These are phyloP conservation scores for Umimayanthus chanpuru DNA, from an alignment of 92 coral and sea anemone species.

Conservation along the genomic window DNA sequence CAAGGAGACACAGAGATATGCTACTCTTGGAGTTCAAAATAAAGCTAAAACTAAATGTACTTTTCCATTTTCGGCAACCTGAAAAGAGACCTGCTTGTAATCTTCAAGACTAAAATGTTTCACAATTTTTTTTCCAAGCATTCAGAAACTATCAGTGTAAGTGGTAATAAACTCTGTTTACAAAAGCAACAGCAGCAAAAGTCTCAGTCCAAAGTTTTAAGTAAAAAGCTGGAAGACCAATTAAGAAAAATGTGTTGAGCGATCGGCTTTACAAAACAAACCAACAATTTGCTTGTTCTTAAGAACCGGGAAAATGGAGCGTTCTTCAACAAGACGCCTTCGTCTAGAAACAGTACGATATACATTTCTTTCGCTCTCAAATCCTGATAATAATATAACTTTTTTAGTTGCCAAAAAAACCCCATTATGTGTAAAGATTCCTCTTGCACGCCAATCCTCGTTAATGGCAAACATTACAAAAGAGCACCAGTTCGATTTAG, in stretches of 20 bases:
- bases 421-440: neutral
- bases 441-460: neutral
- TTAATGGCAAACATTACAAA: neutral
- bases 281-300: neutral
- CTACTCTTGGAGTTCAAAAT: too few relatives aligned
- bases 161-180: too few relatives aligned
- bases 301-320: neutral
- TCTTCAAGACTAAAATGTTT: neutral
- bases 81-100: too few relatives aligned
- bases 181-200: too few relatives aligned
- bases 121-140: neutral
- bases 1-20: neutral
- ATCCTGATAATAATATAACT: neutral
- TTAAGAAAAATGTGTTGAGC: neutral
- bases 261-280: neutral
- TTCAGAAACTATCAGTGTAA: too few relatives aligned
- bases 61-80: too few relatives aligned
- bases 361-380: too few relatives aligned
- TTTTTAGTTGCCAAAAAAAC: neutral
- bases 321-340: neutral
- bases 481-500: neutral
- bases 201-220: too few relatives aligned
- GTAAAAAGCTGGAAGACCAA: neutral
- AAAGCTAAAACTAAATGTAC: too few relatives aligned
- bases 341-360: neutral